A percentile compares a stretch with the other conserved stretches of the same genome.
Evolutionary conservation across 1,140 invertebrate genomes (phyloP).

Genomic region (Notospermus geniculatus): DNA sequence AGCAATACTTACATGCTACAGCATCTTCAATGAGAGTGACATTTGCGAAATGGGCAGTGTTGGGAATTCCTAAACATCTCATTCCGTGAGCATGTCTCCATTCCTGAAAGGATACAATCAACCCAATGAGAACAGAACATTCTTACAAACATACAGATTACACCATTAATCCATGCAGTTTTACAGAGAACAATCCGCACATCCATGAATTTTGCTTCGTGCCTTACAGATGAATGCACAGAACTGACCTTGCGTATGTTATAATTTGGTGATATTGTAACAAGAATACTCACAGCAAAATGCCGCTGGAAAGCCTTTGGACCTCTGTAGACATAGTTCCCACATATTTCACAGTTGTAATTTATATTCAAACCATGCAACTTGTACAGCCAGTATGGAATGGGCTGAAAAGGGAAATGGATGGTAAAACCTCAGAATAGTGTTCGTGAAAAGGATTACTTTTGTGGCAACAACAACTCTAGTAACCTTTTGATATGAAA

Average conservation of each 20-base stretch:
- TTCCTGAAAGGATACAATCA: slow-evolving; percentile 63
- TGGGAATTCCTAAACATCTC: slow-evolving; percentile 95
- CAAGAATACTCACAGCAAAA: slow-evolving; percentile 72
- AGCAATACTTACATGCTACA: slow-evolving; percentile 75
- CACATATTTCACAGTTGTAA: slow-evolving; percentile 99
- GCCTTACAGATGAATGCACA: too few relatives aligned
- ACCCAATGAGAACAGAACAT: slow-evolving; percentile 15
- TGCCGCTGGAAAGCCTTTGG: slow-evolving; percentile 99
- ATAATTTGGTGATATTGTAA: too few relatives aligned
- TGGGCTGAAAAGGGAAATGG: slow-evolving; percentile 66
- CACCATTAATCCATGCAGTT: too few relatives aligned
- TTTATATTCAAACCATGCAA: slow-evolving; percentile 98
- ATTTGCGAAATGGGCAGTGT: slow-evolving; percentile 99
- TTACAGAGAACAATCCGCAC: too few relatives aligned
- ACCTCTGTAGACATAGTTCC: slow-evolving; percentile 99
- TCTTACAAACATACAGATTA: neutral
- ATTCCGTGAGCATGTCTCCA: slow-evolving; percentile 99
- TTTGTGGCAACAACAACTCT: too few relatives aligned
- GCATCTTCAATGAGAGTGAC: slow-evolving; percentile 99
- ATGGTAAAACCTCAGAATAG: too few relatives aligned
- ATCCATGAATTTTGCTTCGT: too few relatives aligned
- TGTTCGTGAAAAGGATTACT: too few relatives aligned
- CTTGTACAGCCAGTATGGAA: slow-evolving; percentile 99
- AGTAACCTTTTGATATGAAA: too few relatives aligned
- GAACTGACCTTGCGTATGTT: too few relatives aligned